Evolutionary conservation across 2,888 invertebrate genomes (phyloP).

Genomic region (Hofmannophila pseudospretella): DNA sequence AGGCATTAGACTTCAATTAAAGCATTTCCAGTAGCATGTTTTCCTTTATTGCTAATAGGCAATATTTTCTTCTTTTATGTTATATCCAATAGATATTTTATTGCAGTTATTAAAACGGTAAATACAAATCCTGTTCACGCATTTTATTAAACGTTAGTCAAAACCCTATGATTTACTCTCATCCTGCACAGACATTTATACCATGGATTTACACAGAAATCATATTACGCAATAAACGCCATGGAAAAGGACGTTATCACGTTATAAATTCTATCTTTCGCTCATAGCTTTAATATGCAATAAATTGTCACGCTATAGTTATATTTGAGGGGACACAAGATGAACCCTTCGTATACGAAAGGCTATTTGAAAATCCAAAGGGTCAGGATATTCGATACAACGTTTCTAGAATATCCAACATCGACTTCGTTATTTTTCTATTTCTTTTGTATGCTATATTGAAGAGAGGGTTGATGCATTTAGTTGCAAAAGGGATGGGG

Average conservation of each 20-base stretch:
- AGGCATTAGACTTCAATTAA: no score
- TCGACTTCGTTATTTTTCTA: not conserved
- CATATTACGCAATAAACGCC: slow-evolving; percentile 35
- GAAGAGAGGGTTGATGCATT: not conserved
- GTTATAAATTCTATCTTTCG: slow-evolving; percentile 56
- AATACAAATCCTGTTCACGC: no score
- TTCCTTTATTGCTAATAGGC: no score
- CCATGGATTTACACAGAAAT: slow-evolving; percentile 10
- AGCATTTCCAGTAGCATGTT: no score
- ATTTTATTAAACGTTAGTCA: not conserved
- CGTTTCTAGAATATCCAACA: slow-evolving; percentile 6
- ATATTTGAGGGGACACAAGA: slow-evolving; percentile 22
- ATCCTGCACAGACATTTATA: slow-evolving; percentile 12
- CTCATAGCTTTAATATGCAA: slow-evolving; percentile 55
- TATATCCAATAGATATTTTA: no score
- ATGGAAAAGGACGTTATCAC: slow-evolving; percentile 62
- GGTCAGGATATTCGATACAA: not conserved
- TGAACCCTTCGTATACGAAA: slow-evolving; percentile 29
- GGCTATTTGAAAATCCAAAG: not conserved
- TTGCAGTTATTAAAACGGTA: no score
- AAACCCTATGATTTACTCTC: slow-evolving; percentile 15
- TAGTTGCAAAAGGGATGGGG: not conserved
- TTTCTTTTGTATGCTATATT: not conserved
- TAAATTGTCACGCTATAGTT: slow-evolving; percentile 63
- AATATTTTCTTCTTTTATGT: no score